These are phyloP conservation scores for Euplagia quadripunctaria DNA, from an alignment of 2,888 invertebrate species.

Conservation along the genomic window DNA sequence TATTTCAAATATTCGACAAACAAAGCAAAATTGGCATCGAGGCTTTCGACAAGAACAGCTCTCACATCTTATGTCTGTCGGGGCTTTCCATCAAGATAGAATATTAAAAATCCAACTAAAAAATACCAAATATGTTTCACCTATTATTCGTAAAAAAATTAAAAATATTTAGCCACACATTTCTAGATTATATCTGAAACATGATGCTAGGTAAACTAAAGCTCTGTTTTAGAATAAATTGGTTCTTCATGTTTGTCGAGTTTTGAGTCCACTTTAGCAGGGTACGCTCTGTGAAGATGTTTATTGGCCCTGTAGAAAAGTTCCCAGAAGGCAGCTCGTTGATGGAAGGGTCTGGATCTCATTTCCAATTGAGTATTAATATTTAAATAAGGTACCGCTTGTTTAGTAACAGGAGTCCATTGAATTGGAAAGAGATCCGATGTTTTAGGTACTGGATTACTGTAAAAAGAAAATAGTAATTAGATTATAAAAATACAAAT, in stretches of 20 bases:
- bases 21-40: no score
- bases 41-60: no score
- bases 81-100: no score
- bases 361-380: conserved; percentile 52
- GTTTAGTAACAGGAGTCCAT: conserved; percentile 62
- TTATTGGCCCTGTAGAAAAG: conserved; percentile 58
- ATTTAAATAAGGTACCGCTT: conserved; percentile 53
- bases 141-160: no score
- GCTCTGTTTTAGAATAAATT: not conserved
- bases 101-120: no score
- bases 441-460: conserved; percentile 64
- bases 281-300: conserved; percentile 29
- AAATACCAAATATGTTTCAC: not conserved
- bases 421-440: conserved; percentile 59
- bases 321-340: conserved; percentile 66
- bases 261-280: not conserved
- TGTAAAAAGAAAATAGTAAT: conserved; percentile 40
- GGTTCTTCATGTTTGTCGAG: not conserved
- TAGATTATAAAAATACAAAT: not conserved
- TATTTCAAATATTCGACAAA: no score
- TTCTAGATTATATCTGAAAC: no score
- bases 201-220: not conserved
- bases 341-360: conserved; percentile 51
- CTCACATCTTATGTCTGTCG: no score
- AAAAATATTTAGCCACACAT: no score